Base-by-base conservation (phyloP, 92 coral and sea anemone species). In the Palythoa heliodiscus region DNA sequence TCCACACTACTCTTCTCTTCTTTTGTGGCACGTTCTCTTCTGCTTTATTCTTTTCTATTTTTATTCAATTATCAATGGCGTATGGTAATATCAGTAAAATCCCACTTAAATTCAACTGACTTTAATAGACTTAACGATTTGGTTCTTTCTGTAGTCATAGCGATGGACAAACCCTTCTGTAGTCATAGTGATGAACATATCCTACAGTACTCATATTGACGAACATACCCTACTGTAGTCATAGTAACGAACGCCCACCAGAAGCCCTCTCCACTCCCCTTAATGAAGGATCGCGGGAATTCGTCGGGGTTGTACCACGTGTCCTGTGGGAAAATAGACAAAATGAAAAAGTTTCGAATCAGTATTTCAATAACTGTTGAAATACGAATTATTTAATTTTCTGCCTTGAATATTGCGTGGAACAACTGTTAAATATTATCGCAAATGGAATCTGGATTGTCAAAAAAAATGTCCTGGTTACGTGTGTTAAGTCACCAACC, bases 221-320 rank as follows among this genome's bases (percentile, higher is more conserved):
- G 75, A 92, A 94, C 3, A 29, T 29, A 29, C 99, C 99, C 99
- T 7, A 96, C 99, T 20, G 99, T 96, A 43, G 99, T 96, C 99
- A 96, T 96, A 82, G 99, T 96, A 63, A 96, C 98, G 75, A 92
- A 94, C 3, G 98, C 98, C 99, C 99, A 96, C 99, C 99, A 96
- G 86, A 94, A 96, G 5, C 99, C 99, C 55, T 96, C 99, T 47
- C 95, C 94, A 37, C 94, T 90, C 14, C 99, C 99, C 58, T 89
- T 91, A 60, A 92, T 89, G 70, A 96, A 96, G 13, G 99, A 88
- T 75, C 99, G 94, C 48, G 99, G 99, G 85, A 96, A 96, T 52
- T 96, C 98, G 11, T 96, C 99, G 0, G 99, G 99, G 85, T 96
- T 96, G 74, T 91, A 81, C 98, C 98, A 94, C 5, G 98, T 94